A percentile compares a stretch with the other conserved stretches of the same genome.
Conservation (phyloP, 2,113 vertebrate species). For the Mesocricetus auratus region DNA sequence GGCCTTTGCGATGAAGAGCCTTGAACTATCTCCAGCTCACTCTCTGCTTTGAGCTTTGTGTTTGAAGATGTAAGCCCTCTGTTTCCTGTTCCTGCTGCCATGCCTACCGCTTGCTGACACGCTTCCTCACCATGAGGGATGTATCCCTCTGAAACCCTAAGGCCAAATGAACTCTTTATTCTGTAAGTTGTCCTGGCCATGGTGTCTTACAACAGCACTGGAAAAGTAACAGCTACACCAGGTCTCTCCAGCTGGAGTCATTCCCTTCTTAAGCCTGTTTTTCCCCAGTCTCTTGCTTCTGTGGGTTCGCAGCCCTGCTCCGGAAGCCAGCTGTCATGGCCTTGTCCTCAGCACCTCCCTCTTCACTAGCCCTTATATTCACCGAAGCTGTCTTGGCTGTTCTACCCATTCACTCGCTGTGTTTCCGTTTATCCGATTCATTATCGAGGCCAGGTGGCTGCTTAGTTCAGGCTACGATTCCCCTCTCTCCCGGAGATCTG, state of each 20-base stretch:
- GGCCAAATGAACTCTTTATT: neutral
- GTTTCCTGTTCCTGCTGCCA: neutral
- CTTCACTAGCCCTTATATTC: neutral
- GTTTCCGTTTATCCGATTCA: neutral
- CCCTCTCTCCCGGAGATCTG: neutral
- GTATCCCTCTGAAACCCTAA: neutral
- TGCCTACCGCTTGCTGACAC: neutral
- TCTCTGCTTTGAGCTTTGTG: neutral
- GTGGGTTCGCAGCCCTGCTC: too few relatives aligned
- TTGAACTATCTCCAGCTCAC: neutral
- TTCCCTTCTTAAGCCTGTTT: neutral
- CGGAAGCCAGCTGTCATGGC: neutral
- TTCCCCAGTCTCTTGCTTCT: fast-evolving
- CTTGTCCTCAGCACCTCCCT: neutral
- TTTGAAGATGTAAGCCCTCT: neutral
- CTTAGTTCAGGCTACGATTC: neutral
- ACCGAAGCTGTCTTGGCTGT: too few relatives aligned
- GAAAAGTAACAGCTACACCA: neutral
- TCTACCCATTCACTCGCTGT: neutral
- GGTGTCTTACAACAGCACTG: neutral
- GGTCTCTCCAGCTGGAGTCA: neutral
- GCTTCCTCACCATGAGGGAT: neutral
- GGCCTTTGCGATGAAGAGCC: neutral
- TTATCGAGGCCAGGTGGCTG: neutral
- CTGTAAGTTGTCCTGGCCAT: neutral